These are phyloP conservation scores for Cremastobaeus sp. DNA, from an alignment of 2,888 invertebrate genomes.

Conservation along the genomic window DNA sequence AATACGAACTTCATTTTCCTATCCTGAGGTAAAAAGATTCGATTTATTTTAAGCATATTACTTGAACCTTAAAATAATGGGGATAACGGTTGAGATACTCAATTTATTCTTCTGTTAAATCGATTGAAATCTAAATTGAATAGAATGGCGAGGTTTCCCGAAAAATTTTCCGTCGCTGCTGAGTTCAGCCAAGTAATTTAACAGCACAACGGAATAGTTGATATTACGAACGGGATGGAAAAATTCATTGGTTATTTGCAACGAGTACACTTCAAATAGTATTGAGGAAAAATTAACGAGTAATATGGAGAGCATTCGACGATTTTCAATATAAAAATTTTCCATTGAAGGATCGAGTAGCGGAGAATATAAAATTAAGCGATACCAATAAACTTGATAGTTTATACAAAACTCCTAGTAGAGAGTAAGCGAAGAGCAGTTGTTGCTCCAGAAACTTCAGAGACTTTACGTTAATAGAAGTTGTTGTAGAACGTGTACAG, in stretches of 20 bases:
- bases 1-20: constrained; percentile 58
- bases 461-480: constrained; percentile 74
- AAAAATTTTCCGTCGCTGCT: too few relatives aligned
- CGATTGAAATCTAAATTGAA: constrained; percentile 17
- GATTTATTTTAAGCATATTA: constrained; percentile 54
- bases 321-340: too few relatives aligned
- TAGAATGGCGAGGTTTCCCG: background rate
- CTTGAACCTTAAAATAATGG: constrained; percentile 28
- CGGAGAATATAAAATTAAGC: constrained; percentile 64
- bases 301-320: constrained; percentile 20
- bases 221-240: too few relatives aligned
- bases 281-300: too few relatives aligned
- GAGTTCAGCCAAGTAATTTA: too few relatives aligned
- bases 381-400: constrained; percentile 70
- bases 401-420: constrained; percentile 65
- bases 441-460: constrained; percentile 69
- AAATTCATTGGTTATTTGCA: too few relatives aligned
- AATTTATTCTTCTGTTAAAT: constrained; percentile 29
- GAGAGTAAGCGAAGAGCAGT: constrained; percentile 63
- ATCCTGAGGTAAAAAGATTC: constrained; percentile 44
- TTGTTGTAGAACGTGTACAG: constrained; percentile 66
- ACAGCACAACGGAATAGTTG: too few relatives aligned
- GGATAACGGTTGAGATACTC: constrained; percentile 5
- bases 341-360: constrained; percentile 6
- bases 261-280: too few relatives aligned